Evolutionary conservation across 1,140 invertebrate genomes (phyloP), one percentile per base, ranked within the genome.

Genomic region (Phthorimaea operculella): DNA sequence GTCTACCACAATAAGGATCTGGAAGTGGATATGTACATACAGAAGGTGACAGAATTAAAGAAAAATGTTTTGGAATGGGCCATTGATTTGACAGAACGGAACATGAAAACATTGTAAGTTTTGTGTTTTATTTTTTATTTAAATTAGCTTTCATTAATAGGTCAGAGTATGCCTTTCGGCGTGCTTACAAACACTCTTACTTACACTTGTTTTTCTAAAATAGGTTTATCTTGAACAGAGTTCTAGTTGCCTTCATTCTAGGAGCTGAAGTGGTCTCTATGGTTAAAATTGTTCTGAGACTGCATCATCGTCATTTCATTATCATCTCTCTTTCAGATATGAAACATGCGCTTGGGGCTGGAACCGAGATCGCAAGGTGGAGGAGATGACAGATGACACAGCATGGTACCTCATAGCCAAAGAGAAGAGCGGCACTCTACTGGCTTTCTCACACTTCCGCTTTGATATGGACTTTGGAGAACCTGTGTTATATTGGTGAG

Each of bases 271-370:
- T n/a, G n/a, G n/a, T n/a, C n/a, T n/a, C n/a, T n/a, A n/a, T n/a
- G n/a, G n/a, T n/a, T n/a, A n/a, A n/a, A n/a, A n/a, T n/a, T n/a
- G n/a, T n/a, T n/a, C n/a, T n/a, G n/a, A n/a, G n/a, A n/a, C n/a
- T 28, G 21, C 21, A 2, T 28, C 2, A 28, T 28, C 6, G 6
- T 28, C 21, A 4, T 28, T 28, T 4, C 21, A 28, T 28, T 28
- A 28, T n/a, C n/a, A n/a, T n/a, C 33, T 34, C 36, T 12, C n/a
- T 81, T 82, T 42, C 58, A 92, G 90, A 60, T 92, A 92, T 87
- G 90, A 91, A 65, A 82, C 86, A 7, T 91, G 91, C 80, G 88
- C 89, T 4, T 92, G 90, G 90, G 92, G 92, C 44, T 94, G 93
- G 93, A 90, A 90, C 64, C 88, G 88, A 51, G 85, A 88, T 45